Conservation (phyloP, 2,888 invertebrate genomes). For the Vannuccia rotundouncinata region DNA sequence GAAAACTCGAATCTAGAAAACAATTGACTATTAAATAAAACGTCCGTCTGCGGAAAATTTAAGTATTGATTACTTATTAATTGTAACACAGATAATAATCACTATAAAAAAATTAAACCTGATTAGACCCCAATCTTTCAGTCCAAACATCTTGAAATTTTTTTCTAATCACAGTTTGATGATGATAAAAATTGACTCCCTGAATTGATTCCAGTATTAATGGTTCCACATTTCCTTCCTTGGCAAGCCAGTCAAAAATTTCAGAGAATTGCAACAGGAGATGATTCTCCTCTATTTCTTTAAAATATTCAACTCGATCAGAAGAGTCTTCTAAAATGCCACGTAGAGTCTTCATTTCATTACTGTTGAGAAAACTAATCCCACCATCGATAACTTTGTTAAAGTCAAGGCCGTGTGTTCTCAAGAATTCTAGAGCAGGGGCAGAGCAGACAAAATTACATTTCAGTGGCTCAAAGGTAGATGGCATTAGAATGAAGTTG, state of each 20-base stretch:
- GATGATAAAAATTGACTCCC: not conserved
- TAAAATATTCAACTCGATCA: not conserved
- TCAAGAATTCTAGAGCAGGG: slow-evolving; percentile 32
- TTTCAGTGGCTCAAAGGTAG: slow-evolving; percentile 31
- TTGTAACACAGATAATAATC: too few species aligned
- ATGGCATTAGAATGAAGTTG: slow-evolving; percentile 30
- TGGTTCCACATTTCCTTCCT: not conserved
- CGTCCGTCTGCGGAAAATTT: too few species aligned
- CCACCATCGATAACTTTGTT: slow-evolving; percentile 34
- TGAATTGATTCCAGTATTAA: not conserved
- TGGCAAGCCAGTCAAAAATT: not conserved
- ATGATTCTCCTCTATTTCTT: not conserved
- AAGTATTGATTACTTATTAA: too few species aligned
- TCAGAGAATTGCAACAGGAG: not conserved
- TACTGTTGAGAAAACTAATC: slow-evolving; percentile 30
- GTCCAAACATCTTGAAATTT: not conserved
- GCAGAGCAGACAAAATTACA: slow-evolving; percentile 29
- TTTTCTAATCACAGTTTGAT: not conserved
- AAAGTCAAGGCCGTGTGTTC: slow-evolving; percentile 34
- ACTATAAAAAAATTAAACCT: too few species aligned
- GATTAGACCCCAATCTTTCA: not conserved
- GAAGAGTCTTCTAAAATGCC: not conserved
- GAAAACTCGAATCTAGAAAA: not conserved
- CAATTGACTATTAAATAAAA: not conserved
- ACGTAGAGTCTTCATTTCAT: not conserved